Evolutionary conservation across 2,888 invertebrate species (phyloP), one percentile per base, ranked within the genome.

Genomic region (Drosophila demipolita): DNA sequence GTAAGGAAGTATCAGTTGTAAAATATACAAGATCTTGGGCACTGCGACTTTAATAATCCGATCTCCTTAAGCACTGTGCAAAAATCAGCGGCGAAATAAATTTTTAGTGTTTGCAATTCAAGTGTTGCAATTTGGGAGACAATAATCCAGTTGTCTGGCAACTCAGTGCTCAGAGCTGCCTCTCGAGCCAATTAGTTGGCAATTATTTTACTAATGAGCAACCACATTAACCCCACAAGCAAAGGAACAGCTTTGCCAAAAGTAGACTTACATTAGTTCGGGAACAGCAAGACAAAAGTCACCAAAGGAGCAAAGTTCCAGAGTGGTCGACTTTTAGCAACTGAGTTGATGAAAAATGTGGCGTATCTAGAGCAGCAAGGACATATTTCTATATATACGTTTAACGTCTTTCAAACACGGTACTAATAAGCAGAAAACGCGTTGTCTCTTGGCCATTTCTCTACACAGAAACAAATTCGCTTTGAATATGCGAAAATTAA

Each of bases 171-270:
- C n/a, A 23, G 17, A 29, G 15, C 33, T 45, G 45, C 20, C 60
- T 72, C 70, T 83, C 45, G 35, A 78, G 79, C 79, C 87, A 85
- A 85, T 85, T 89, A 89, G 85, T 72, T 82, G 85, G 72, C 89
- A 85, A 87, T 85, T 85, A 89, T 82, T 79, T 73, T 58, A 50
- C 82, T 84, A 89, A 85, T 87, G 84, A 89, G 76, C 68, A 61
- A 74, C 75, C 87, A 68, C 75, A 81, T 82, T 82, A 85, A 72
- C 63, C 70, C 76, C 72, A 63, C 61, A 60, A 23, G 4, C 8
- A 20, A n/a, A 38, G 66, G 15, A n/a, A 20, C 9, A 67, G 52
- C 33, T 15, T 52, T 54, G 40, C 54, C 57, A 33, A 69, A 73
- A 59, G 53, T 40, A 60, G 63, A 45, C 50, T 42, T 48, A 63